phyloP scores from a whole-genome alignment of 1,140 invertebrate genomes.

The Dufourea novaeangliae region DNA sequence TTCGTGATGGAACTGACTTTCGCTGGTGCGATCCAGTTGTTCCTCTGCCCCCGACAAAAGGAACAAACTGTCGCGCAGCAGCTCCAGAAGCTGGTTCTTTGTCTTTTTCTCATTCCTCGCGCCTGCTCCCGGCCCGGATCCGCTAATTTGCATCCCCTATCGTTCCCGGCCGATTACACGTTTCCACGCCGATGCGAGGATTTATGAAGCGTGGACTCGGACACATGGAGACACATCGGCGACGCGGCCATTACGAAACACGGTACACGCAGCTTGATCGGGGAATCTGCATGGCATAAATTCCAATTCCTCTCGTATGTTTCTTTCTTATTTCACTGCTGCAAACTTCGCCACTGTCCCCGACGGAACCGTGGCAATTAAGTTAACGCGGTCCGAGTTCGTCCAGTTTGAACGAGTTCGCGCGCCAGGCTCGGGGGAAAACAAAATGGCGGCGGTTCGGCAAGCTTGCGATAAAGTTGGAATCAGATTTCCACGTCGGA shows the following conservation, averaged over 20 bases:
- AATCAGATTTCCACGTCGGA: too few relatives aligned
- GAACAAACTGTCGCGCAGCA: slow-evolving; percentile 65
- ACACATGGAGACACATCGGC: too few relatives aligned
- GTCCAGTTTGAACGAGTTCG: too few relatives aligned
- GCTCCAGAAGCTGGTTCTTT: not conserved
- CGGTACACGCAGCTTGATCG: too few relatives aligned
- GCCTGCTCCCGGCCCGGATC: not conserved
- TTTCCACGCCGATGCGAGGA: not conserved
- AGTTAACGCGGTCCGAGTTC: not conserved
- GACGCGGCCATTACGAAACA: not conserved
- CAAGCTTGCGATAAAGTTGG: too few relatives aligned
- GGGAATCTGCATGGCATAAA: too few relatives aligned
- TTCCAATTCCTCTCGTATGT: not conserved
- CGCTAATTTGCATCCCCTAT: slow-evolving; percentile 17
- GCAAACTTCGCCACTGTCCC: too few relatives aligned
- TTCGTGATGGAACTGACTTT: slow-evolving; percentile 57
- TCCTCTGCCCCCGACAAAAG: slow-evolving; percentile 58
- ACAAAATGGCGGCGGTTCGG: too few relatives aligned
- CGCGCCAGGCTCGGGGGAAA: too few relatives aligned
- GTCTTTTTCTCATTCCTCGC: slow-evolving; percentile 36
- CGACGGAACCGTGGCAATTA: not conserved
- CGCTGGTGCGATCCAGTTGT: slow-evolving; percentile 58
- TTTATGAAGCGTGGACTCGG: not conserved
- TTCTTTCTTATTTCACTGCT: not conserved
- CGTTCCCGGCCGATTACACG: not conserved